phyloP scores from a whole-genome alignment of 2,888 invertebrate species.

The Pheosia gnoma region DNA sequence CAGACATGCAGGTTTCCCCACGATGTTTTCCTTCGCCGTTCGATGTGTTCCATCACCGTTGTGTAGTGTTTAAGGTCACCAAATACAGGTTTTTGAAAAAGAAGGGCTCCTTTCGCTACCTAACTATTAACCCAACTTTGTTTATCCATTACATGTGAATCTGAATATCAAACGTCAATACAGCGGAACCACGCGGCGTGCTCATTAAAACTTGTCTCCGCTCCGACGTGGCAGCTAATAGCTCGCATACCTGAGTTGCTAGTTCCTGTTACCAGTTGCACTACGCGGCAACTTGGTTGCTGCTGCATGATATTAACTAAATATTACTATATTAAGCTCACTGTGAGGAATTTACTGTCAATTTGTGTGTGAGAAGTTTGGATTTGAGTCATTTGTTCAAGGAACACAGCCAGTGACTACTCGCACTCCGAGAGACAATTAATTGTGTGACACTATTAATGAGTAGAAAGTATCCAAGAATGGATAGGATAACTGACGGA shows the following conservation, averaged over 20 bases:
- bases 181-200: conserved; percentile 23
- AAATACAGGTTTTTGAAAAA: no score
- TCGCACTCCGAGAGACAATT: no score
- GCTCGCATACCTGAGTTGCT: conserved; percentile 8
- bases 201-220: conserved; percentile 32
- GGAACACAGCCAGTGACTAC: no score
- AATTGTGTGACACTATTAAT: no score
- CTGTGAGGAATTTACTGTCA: conserved; percentile 1
- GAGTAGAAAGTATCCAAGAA: no score
- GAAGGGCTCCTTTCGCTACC: no score
- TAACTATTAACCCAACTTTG: background rate
- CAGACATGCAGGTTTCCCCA: no score
- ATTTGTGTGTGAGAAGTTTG: background rate
- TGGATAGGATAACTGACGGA: no score
- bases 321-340: background rate
- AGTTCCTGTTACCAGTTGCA: background rate
- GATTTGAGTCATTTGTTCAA: no score
- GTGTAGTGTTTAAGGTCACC: no score
- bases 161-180: conserved; percentile 33
- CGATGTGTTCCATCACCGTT: no score
- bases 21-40: no score
- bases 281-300: background rate
- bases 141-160: conserved; percentile 6
- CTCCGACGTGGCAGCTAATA: conserved; percentile 8
- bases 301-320: conserved; percentile 1